phyloP scores from a whole-genome alignment of 2,113 vertebrate species.

The Noctilio leporinus region DNA sequence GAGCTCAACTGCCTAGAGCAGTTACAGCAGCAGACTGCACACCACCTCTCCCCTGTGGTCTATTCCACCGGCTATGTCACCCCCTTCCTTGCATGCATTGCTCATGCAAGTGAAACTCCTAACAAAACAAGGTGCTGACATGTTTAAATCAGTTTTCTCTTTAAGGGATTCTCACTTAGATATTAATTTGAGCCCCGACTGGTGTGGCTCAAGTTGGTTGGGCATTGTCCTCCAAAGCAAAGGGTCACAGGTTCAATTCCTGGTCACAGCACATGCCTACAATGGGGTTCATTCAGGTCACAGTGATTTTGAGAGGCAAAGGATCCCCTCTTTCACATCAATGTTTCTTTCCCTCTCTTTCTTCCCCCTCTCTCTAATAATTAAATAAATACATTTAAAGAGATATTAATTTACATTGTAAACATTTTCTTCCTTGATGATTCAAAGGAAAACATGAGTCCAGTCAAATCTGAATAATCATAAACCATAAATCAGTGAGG shows the following conservation, averaged over 20 bases:
- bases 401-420: constrained; percentile 12
- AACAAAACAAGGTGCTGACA: neutral
- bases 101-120: neutral
- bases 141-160: constrained; percentile 34
- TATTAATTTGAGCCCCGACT: neutral
- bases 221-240: too few species aligned
- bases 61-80: accelerated
- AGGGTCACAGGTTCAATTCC: too few species aligned
- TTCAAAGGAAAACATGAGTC: constrained; percentile 28
- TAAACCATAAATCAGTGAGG: constrained; percentile 4
- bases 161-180: constrained; percentile 10
- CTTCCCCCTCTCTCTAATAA: too few species aligned
- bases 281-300: too few species aligned
- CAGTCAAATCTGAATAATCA: constrained; percentile 26
- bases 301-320: too few species aligned
- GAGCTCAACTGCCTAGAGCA: neutral
- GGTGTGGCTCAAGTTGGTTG: too few species aligned
- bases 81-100: neutral
- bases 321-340: too few species aligned
- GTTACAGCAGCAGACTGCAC: neutral
- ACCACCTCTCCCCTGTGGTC: neutral
- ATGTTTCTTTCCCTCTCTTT: too few species aligned
- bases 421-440: constrained; percentile 33
- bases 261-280: too few species aligned
- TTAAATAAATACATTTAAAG: neutral